Percentiles rank a stretch among this genome's conserved stretches.
Evolutionary conservation across 2,888 invertebrate species (phyloP).

Genomic region (Clivina fossor): DNA sequence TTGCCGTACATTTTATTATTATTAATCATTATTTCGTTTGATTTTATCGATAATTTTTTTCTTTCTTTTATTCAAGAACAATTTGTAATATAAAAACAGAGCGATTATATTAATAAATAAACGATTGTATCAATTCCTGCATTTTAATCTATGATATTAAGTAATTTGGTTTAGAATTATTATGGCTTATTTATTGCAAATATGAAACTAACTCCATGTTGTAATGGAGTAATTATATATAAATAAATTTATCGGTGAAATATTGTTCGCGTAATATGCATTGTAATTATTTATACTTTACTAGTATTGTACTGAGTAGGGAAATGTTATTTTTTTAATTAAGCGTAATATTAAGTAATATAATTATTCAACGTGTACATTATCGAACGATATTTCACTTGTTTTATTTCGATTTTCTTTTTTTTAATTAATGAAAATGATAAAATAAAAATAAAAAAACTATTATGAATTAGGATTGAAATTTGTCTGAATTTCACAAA

Average conservation of each 20-base stretch:
- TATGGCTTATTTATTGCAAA: constrained; percentile 30
- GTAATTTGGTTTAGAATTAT: constrained; percentile 12
- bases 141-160: constrained; percentile 24
- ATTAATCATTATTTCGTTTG: constrained; percentile 5
- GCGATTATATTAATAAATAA: neutral
- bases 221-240: constrained; percentile 21
- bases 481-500: constrained; percentile 20
- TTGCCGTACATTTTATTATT: constrained; percentile 8
- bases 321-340: constrained; percentile 30
- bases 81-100: neutral
- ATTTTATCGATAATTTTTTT: neutral
- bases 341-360: constrained; percentile 25
- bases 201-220: constrained; percentile 23
- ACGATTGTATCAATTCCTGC: constrained; percentile 9
- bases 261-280: constrained; percentile 7
- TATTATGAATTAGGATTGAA: constrained; percentile 13
- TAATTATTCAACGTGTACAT: constrained; percentile 15
- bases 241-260: neutral
- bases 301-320: constrained; percentile 26
- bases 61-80: neutral
- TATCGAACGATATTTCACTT: constrained; percentile 3
- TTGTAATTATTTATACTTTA: constrained; percentile 16
- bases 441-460: neutral
- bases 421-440: constrained; percentile 12
- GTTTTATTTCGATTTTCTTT: constrained; percentile 3